Evolutionary conservation across 2,888 invertebrate genomes (phyloP).

Genomic region (Cyclophora punctaria): DNA sequence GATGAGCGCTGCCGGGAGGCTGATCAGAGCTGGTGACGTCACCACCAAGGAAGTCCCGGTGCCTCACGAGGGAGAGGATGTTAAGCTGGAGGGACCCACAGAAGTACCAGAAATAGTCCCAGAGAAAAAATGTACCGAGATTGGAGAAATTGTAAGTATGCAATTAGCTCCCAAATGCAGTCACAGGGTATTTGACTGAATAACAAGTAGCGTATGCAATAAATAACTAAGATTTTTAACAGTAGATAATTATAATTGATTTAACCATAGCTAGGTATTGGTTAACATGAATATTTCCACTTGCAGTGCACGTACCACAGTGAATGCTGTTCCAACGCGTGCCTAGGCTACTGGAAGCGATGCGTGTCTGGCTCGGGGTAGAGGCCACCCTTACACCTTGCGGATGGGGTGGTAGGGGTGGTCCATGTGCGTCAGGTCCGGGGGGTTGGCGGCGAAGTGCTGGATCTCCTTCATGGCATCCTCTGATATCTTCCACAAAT

Average conservation of each 20-base stretch:
- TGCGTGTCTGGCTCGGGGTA: constrained; percentile 36
- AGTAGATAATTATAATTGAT: not conserved
- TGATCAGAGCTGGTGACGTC: no score
- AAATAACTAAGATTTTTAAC: no score
- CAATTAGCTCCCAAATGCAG: no score
- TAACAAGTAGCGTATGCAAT: no score
- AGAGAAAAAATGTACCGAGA: constrained; percentile 31
- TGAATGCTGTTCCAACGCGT: constrained; percentile 49
- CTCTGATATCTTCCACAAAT: constrained; percentile 81
- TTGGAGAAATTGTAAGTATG: constrained; percentile 53
- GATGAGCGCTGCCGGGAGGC: no score
- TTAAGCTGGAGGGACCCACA: constrained; percentile 15
- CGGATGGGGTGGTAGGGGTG: constrained; percentile 84
- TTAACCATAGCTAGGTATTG: not conserved
- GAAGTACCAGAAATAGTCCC: constrained; percentile 5
- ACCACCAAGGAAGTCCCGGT: constrained; percentile 16
- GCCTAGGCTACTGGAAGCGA: constrained; percentile 44
- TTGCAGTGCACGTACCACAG: constrained; percentile 42
- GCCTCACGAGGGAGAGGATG: constrained; percentile 12
- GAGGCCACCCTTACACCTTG: constrained; percentile 42
- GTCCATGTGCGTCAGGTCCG: constrained; percentile 78
- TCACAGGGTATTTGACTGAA: no score
- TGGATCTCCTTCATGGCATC: constrained; percentile 81
- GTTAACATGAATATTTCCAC: not conserved
- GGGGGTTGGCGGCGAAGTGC: constrained; percentile 81